Percentiles rank a stretch among this genome's conserved stretches.
Conservation (phyloP, 2,888 invertebrate genomes). For the Cheilosia variabilis region DNA sequence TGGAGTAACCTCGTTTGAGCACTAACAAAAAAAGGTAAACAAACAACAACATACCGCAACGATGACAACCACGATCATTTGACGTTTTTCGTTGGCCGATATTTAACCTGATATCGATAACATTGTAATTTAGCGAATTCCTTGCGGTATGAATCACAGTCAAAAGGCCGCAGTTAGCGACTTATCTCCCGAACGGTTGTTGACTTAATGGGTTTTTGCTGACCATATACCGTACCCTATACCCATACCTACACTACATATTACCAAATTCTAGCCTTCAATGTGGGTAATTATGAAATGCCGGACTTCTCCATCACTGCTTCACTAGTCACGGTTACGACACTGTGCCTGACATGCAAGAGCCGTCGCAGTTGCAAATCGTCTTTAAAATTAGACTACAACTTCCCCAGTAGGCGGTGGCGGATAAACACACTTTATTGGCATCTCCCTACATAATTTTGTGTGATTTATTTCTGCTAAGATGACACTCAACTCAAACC, state of each 20-base stretch:
- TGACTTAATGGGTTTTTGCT: conserved; percentile 41
- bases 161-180: conserved; percentile 16
- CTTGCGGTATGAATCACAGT: conserved; percentile 17
- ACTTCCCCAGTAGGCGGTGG: neutral
- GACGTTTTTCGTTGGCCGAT: neutral
- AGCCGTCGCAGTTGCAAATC: neutral
- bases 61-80: conserved; percentile 32
- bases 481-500: conserved; percentile 49
- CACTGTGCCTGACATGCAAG: conserved; percentile 49
- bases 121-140: conserved; percentile 18
- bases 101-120: conserved; percentile 47
- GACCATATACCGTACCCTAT: conserved; percentile 2
- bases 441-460: neutral
- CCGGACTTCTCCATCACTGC: conserved; percentile 9
- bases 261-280: conserved; percentile 21
- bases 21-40: conserved; percentile 28
- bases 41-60: conserved; percentile 25
- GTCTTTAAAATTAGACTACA: conserved; percentile 8
- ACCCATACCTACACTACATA: neutral
- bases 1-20: conserved; percentile 33
- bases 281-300: conserved; percentile 35
- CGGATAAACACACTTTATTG: neutral
- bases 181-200: conserved; percentile 36
- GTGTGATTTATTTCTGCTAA: conserved; percentile 2
- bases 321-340: conserved; percentile 32